Base-by-base conservation (phyloP, 2,888 invertebrate genomes). In the Diplolepis rosae region DNA sequence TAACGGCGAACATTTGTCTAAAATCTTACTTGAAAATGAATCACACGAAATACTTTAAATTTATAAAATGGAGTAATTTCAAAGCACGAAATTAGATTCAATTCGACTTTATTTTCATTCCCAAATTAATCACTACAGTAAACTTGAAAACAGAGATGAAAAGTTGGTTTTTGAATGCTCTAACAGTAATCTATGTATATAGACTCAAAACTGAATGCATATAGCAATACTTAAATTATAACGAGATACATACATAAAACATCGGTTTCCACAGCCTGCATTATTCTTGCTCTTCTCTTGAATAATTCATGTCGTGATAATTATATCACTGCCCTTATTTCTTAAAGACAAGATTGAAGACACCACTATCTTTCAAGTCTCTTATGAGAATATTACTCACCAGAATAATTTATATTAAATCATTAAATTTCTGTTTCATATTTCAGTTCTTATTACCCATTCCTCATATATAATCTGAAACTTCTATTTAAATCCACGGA, bases 241-340 rank as follows among this genome's bases (percentile, higher is more conserved):
- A 61, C 61, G 61, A 61, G 61, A 61, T 61, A 61, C 61, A 61
- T 61, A 61, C 61, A 61, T 61, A 61, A 61, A 61, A 61, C 61
- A 61, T 61, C 22, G 56, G 22, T 39, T 61, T 61, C 61, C 22
- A n/a, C 35, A 61, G 61, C 39, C 61, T 61, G 39, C 61, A 61
- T 61, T 61, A 61, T 61, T 61, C 61, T 61, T 61, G 24, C 35
- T 61, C 61, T 39, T 61, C 18, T 6, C 24, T n/a, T 61, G 61
- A 61, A 61, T 61, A 13, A 61, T 61, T 61, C 61, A 61, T 61
- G 35, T 27, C 24, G 61, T 39, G 39, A 61, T 61, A 61, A 61
- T 61, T 61, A 61, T 61, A 61, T 61, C 61, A 61, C 39, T 61
- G 61, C 61, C 61, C 61, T 61, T 61, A 61, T 61, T 61, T 61